Base-by-base conservation (phyloP, 2,888 invertebrate species). In the Stenurella melanura region DNA sequence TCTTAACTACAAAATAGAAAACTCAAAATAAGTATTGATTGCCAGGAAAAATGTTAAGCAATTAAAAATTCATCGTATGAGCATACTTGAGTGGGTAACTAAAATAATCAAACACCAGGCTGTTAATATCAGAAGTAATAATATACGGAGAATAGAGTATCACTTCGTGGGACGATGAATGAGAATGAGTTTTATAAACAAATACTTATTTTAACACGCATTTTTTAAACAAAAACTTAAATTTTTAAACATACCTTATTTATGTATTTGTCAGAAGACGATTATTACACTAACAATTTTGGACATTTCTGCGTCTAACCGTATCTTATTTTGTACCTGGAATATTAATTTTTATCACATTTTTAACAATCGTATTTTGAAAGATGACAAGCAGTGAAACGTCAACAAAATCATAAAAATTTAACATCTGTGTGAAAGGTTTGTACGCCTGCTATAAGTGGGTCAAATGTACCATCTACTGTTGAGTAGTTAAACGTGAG, bases 341-440 rank as follows among this genome's bases (percentile, higher is more conserved):
- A 73, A 73, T 66, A 57, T 42, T 58, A 57, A n/a, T 26, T 66
- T 57, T 64, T 66, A 66, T 73, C 57, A 67, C 67, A 73, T 73
- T 73, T 73, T 73, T 67, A 73, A 26, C 60, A 34, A 56, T 18
- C 18, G 26, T 67, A 78, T 78, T 78, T 78, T 78, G 78, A 78
- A 70, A 73, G 75, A 72, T 67, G 69, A 75, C 78, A 73, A 78
- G 68, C 71, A 50, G 70, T 78, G 61, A 78, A 78, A 78, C 78
- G 78, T 78, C 78, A 78, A 78, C 75, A 78, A 69, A 34, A 74
- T 54, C 38, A 21, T n/a, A 64, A 68, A 42, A 58, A 21, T 17
- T 42, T 19, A 19, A 21, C 58, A 21, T 21, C 58, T 58, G 58
- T 11, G 54, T 17, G 34, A 58, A 11, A 50, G 57, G 56, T 57